Conservation (phyloP, 1,140 invertebrate genomes). For the Heliconius eleuchia region DNA sequence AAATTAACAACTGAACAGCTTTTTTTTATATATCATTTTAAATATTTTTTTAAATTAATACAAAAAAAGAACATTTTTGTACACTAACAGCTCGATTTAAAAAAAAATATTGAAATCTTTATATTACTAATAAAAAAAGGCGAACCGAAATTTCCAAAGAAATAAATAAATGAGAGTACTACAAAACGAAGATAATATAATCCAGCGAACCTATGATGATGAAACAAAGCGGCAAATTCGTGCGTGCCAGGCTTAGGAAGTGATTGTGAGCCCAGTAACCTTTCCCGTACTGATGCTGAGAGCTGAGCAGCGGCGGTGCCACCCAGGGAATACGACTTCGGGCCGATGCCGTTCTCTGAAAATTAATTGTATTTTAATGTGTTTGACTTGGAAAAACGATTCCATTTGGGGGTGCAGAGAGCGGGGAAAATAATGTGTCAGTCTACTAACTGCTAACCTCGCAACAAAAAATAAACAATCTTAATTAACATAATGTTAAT, state of each 20-base stretch:
- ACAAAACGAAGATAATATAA: conserved; percentile 12
- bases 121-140: not conserved
- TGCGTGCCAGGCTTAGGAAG: conserved; percentile 88
- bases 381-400: too few species aligned
- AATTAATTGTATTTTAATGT: not conserved
- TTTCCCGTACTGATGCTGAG: conserved; percentile 91
- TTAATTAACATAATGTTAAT: too few species aligned
- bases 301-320: conserved; percentile 91
- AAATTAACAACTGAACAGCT: too few species aligned
- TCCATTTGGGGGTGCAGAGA: too few species aligned
- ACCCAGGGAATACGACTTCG: conserved; percentile 89
- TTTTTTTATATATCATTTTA: too few species aligned
- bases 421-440: too few species aligned
- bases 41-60: too few species aligned
- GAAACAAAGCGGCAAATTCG: conserved; percentile 84
- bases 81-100: too few species aligned
- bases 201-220: conserved; percentile 72
- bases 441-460: too few species aligned
- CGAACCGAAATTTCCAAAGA: not conserved
- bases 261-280: conserved; percentile 90
- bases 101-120: not conserved
- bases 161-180: not conserved
- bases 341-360: conserved; percentile 78
- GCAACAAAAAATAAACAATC: too few species aligned
- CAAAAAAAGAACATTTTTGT: too few species aligned